Percentiles rank a stretch among this genome's conserved stretches.
Evolutionary conservation across 2,113 vertebrate species (phyloP).

Genomic region (Tragelaphus imberbis): DNA sequence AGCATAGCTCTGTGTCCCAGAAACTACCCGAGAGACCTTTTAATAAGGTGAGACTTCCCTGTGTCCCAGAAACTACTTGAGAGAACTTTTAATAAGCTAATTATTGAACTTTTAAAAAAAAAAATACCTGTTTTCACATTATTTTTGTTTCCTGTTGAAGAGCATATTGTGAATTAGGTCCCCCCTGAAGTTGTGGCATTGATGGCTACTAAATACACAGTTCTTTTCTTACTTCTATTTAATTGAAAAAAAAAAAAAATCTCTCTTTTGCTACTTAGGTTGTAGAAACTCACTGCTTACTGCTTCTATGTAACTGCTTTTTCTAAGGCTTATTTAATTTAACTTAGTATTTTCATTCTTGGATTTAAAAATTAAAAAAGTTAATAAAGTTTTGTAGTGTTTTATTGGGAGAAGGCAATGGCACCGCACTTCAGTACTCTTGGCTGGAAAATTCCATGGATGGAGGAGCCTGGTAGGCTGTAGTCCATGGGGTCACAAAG

Average conservation of each 20-base stretch:
- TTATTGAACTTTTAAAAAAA: not conserved
- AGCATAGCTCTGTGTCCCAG: not conserved
- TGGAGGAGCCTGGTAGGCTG: no score
- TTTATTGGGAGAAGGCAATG: not conserved
- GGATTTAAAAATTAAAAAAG: not conserved
- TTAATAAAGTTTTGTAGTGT: not conserved
- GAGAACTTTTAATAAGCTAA: not conserved
- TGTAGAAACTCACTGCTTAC: not conserved
- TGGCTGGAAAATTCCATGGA: no score
- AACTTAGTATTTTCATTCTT: not conserved
- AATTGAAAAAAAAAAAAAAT: not conserved
- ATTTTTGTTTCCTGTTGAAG: not conserved
- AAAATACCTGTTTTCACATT: not conserved
- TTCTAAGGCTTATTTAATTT: constrained; percentile 22
- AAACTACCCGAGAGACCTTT: not conserved
- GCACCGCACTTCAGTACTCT: no score
- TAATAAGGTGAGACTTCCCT: not conserved
- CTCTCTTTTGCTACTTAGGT: not conserved
- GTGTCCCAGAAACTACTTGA: not conserved
- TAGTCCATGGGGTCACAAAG: no score
- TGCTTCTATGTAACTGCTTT: not conserved
- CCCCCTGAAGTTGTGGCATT: not conserved
- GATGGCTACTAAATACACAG: not conserved
- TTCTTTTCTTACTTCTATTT: not conserved
- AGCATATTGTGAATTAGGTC: not conserved